Evolutionary conservation across 2,797 vertebrate species (phyloP), one percentile per base, ranked within the genome.

Genomic region (Megaceryle alcyon): DNA sequence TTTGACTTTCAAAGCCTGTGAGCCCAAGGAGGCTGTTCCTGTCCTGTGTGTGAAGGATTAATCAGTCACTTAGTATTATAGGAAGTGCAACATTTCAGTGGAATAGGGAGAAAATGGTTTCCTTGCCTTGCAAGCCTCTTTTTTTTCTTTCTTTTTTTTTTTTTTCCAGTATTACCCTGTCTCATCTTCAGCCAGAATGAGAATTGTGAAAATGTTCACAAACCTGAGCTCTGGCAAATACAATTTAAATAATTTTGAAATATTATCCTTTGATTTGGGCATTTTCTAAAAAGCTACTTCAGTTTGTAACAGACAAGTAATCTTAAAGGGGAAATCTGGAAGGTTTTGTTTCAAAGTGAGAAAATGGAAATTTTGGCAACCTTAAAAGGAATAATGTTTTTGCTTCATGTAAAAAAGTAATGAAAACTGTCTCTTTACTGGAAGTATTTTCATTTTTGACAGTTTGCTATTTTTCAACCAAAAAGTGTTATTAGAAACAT

Each of bases 381-480:
- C 82, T 91, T 90, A 88, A 97, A 95, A 84, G 82, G 82, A 86
- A 90, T 72, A 92, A 78, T 94, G 63, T 76, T 95, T 95, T 80
- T 82, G 43, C 71, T 84, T 88, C 21, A 3, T 86, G 88, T 90
- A 79, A 86, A 88, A 85, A 95, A 95, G 51, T 76, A 21, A 84
- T 14, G 20, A 84, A 79, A 90, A 95, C 88, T 84, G 86, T 86
- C 93, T 95, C 86, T 84, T 91, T 90, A 88, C 77, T 79, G 86
- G 75, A 96, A 97, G 96, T 95, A 94, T 96, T 97, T 95, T 90
- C 43, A 5, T 72, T 96, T 95, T 72, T 95, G 95, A 95, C 93
- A 95, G 90, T 94, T 92, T 51, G 46, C 57, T 94, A 59, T 96
- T 96, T 96, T 95, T 93, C 86, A 94, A 65, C 94, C 66, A 76